Conservation (phyloP, 2,888 invertebrate species). For the Amphipyra berbera region DNA sequence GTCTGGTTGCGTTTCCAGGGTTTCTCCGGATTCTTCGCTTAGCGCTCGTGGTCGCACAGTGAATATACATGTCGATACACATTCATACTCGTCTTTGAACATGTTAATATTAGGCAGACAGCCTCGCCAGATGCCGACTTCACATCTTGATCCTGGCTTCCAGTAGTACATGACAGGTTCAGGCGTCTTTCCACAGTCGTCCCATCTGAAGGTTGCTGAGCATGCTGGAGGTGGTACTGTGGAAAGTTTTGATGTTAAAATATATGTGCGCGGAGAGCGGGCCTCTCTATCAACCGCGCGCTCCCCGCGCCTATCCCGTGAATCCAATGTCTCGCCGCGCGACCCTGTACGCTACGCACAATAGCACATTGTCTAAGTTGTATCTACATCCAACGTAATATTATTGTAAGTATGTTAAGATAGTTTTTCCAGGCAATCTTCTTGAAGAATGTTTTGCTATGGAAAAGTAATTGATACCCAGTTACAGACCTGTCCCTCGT, state of each 20-base stretch:
- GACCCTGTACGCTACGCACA: no score
- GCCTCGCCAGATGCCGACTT: constrained; percentile 82
- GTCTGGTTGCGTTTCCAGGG: no score
- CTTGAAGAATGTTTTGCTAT: no score
- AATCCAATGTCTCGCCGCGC: no score
- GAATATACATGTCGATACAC: constrained; percentile 80
- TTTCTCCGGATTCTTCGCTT: constrained; percentile 35
- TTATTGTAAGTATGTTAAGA: no score
- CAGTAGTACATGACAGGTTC: constrained; percentile 80
- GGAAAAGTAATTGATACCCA: no score
- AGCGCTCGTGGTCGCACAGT: constrained; percentile 60
- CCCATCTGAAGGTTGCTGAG: constrained; percentile 74
- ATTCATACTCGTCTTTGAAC: constrained; percentile 82
- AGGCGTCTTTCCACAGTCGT: constrained; percentile 78
- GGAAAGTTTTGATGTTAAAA: constrained; percentile 3
- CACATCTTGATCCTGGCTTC: constrained; percentile 82
- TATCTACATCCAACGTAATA: no score
- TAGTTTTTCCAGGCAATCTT: no score
- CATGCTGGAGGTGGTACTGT: constrained; percentile 78
- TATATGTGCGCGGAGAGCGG: not conserved
- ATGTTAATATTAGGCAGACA: constrained; percentile 82
- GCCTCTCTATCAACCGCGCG: no score
- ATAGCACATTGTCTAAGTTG: no score
- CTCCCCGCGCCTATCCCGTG: no score
- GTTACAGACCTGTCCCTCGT: no score